Evolutionary conservation across 2,797 vertebrate species (phyloP).

Genomic region (Sphaeramia orbicularis): DNA sequence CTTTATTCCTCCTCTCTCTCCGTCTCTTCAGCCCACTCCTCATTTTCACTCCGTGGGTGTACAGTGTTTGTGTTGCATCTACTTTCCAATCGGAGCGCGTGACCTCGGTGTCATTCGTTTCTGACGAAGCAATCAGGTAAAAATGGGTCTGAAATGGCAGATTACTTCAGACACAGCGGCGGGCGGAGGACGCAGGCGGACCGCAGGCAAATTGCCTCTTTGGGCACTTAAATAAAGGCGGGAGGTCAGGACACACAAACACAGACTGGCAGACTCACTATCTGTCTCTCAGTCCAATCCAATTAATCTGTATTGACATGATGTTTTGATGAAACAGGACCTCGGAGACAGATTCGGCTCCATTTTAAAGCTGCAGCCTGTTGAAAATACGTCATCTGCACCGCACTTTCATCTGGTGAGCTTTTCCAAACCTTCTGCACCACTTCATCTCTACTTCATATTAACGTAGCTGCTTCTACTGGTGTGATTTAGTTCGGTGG

Average conservation of each 20-base stretch:
- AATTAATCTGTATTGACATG: constrained; percentile 58
- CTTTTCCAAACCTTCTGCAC: no score
- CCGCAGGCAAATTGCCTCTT: constrained; percentile 76
- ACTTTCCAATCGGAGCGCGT: constrained; percentile 43
- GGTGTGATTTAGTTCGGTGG: no score
- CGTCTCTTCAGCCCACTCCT: constrained; percentile 18
- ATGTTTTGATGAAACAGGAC: constrained; percentile 41
- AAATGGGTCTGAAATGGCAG: constrained; percentile 74
- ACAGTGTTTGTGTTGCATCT: constrained; percentile 59
- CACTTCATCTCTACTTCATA: no score
- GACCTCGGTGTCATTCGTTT: constrained; percentile 62
- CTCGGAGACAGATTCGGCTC: no score
- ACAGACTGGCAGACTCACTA: constrained; percentile 26
- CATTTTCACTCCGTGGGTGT: constrained; percentile 54
- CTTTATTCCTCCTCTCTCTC: no score
- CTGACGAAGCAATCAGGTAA: constrained; percentile 73
- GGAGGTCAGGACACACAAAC: constrained; percentile 59
- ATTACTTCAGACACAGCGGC: constrained; percentile 65
- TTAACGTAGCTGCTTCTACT: no score
- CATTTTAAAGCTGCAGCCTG: no score
- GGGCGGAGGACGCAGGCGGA: constrained; percentile 38
- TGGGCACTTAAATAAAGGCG: constrained; percentile 72
- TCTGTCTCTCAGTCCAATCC: constrained; percentile 38
- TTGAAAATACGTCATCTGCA: no score
- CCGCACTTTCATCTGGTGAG: no score